These are phyloP conservation scores for Ginglymostoma cirratum DNA, from an alignment of 2,113 vertebrate species.

Conservation along the genomic window DNA sequence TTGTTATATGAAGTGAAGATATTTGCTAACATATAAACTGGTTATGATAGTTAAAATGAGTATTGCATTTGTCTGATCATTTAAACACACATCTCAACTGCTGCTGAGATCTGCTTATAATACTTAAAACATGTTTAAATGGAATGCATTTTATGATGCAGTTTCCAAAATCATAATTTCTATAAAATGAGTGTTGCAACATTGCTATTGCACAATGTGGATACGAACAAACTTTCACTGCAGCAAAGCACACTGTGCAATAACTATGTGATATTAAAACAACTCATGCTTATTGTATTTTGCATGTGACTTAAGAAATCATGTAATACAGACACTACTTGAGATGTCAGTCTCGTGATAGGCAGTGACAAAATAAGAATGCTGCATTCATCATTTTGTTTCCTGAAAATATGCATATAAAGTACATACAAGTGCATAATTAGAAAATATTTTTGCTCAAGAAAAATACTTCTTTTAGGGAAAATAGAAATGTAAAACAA, in stretches of 20 bases:
- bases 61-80: constrained; percentile 16
- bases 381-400: constrained; percentile 39
- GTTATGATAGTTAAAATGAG: not conserved
- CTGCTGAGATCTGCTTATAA: constrained; percentile 43
- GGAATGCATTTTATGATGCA: constrained; percentile 52
- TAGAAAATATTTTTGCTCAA: constrained; percentile 53
- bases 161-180: constrained; percentile 39
- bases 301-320: constrained; percentile 12
- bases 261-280: constrained; percentile 15
- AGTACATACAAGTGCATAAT: constrained; percentile 59
- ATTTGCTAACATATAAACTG: not conserved
- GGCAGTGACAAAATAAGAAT: constrained; percentile 43
- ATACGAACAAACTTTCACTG: constrained; percentile 7
- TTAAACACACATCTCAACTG: constrained; percentile 39
- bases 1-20: not conserved
- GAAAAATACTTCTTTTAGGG: constrained; percentile 30
- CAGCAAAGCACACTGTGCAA: not conserved
- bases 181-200: not conserved
- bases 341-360: constrained; percentile 16
- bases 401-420: constrained; percentile 55
- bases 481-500: not conserved
- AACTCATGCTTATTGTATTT: not conserved
- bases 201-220: constrained; percentile 20
- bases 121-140: constrained; percentile 43
- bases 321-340: not conserved